phyloP scores from a whole-genome alignment of 2,888 invertebrate species.

The Hypercompe scribonia region DNA sequence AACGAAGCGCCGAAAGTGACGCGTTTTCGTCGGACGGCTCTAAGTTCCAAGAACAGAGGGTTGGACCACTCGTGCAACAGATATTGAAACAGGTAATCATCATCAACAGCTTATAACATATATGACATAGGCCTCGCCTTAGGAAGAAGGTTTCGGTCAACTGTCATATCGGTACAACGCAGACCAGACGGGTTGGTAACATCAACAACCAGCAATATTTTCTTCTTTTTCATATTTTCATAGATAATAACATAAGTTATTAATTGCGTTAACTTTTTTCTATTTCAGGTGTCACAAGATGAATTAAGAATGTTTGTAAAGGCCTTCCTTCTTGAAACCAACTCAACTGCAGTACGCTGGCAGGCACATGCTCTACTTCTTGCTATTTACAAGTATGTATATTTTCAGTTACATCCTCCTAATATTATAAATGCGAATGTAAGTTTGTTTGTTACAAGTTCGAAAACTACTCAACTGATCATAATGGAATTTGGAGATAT shows the following conservation, averaged over 20 bases:
- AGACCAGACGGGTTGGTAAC: no score
- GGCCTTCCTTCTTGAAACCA: conserved; percentile 97
- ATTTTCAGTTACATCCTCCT: neutral
- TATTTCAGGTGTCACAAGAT: conserved; percentile 84
- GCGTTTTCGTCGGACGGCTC: conserved; percentile 78
- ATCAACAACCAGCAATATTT: neutral
- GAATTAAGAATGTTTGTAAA: conserved; percentile 92
- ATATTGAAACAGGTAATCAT: conserved; percentile 76
- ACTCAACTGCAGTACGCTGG: conserved; percentile 97
- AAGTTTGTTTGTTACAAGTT: no score
- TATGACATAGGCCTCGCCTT: no score
- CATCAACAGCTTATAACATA: no score
- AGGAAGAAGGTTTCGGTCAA: no score
- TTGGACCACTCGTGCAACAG: conserved; percentile 80
- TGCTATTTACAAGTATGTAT: conserved; percentile 92
- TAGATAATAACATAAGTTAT: neutral
- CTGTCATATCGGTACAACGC: no score
- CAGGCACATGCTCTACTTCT: conserved; percentile 96
- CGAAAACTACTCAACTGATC: no score
- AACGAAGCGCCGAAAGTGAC: conserved; percentile 82
- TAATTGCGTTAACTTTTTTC: neutral
- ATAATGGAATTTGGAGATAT: no score
- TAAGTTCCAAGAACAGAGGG: conserved; percentile 82
- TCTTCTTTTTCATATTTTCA: neutral
- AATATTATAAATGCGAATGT: no score